phyloP scores from a whole-genome alignment of 2,113 vertebrate genomes.

The Gobio gobio region DNA sequence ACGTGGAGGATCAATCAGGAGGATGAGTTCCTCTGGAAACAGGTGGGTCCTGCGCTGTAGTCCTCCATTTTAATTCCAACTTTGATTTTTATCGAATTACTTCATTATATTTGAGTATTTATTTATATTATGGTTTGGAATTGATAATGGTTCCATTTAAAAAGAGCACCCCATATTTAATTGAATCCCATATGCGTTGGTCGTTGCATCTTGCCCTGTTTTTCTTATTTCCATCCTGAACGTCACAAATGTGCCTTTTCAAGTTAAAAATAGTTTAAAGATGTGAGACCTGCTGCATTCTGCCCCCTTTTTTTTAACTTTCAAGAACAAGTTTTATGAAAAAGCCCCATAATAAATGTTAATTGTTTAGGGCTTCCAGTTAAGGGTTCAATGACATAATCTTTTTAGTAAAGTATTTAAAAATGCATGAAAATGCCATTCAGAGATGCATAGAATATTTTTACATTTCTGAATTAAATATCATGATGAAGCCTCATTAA shows the following conservation, averaged over 20 bases:
- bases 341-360: not conserved
- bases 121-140: not conserved
- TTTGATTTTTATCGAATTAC: not conserved
- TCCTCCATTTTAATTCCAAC: not conserved
- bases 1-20: slow-evolving; percentile 87
- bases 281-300: not conserved
- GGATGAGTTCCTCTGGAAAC: slow-evolving; percentile 91
- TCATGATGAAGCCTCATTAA: not conserved
- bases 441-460: not conserved
- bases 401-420: not conserved
- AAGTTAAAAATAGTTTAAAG: not conserved
- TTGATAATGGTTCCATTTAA: not conserved
- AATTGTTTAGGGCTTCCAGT: not conserved
- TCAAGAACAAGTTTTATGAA: not conserved
- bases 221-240: not conserved
- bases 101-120: not conserved
- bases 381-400: not conserved
- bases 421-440: not conserved
- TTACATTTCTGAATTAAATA: not conserved
- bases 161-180: not conserved
- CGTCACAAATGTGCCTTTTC: not conserved
- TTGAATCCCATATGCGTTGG: not conserved
- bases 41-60: slow-evolving; percentile 74
- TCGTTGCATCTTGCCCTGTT: no score
- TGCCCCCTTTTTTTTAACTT: not conserved